Evolutionary conservation across 2,888 invertebrate species (phyloP), one percentile per base, ranked within the genome.

Genomic region (Lycophotia porphyrea): DNA sequence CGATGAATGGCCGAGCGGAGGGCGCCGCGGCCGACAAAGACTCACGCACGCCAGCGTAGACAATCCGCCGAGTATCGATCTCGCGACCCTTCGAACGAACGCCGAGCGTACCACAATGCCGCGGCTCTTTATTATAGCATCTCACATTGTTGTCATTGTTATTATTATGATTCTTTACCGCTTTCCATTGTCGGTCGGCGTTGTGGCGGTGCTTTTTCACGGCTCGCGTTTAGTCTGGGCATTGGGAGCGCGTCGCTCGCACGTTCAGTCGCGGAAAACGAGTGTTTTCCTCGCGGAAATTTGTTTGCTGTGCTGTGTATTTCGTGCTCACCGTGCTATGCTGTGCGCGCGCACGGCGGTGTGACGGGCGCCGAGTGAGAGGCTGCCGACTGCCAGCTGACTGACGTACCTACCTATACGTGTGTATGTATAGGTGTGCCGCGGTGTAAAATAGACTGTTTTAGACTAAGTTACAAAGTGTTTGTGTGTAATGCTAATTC

Each of bases 71-170:
- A 93, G 94, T 96, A 96, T 96, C 95, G 96, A 96, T 96, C 96
- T 93, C 92, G 89, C 96, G 96, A 96, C 96, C 96, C 96, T 96
- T 95, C 95, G 95, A 94, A 93, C 93, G 93, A 94, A 91, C 95
- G 94, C 93, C 95, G 95, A 93, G 95, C 95, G 95, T 92, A 93
- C 95, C 96, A 96, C 96, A 96, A 96, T 96, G 95, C 95, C 95
- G 94, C 93, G 92, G 94, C 95, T 96, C 96, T 96, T 96, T 96
- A 96, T 96, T 96, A 96, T 96, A 96, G 94, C 96, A 96, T 96
- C 96, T 96, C 96, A 96, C 96, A 96, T 96, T 96, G 96, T 96
- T 96, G 96, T 96, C 96, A 96, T 96, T 96, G 96, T 96, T 96
- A 96, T 96, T 96, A 96, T 96, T 96, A 96, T 96, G 96, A 96